Evolutionary conservation across 2,888 invertebrate genomes (phyloP).

Genomic region (Monoplex corrugatus): DNA sequence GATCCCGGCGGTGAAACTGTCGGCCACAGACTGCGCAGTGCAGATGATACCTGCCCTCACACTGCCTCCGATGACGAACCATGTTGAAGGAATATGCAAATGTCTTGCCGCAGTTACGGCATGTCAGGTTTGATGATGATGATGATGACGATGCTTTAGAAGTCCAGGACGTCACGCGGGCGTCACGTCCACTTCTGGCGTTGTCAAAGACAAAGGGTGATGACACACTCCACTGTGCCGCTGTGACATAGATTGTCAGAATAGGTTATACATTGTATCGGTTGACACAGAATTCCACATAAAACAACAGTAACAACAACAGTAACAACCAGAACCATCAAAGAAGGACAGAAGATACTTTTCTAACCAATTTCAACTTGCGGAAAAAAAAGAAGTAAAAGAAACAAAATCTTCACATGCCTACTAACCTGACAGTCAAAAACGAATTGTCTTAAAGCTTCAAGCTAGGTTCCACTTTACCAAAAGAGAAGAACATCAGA

Average conservation of each 20-base stretch:
- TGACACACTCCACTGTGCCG: background rate
- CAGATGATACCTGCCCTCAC: constrained; percentile 49
- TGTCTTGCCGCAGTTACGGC: constrained; percentile 54
- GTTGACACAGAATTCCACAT: no score
- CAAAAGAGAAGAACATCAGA: no score
- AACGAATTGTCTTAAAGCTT: no score
- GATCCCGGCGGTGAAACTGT: constrained; percentile 46
- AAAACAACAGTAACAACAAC: no score
- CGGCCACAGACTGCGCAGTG: constrained; percentile 51
- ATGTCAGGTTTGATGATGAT: constrained; percentile 19
- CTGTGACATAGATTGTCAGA: background rate
- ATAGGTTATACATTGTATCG: background rate
- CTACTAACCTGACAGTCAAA: no score
- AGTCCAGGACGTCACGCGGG: background rate
- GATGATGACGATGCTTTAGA: background rate
- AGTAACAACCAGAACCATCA: no score
- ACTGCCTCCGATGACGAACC: constrained; percentile 52
- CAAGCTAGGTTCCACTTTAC: no score
- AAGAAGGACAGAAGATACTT: no score
- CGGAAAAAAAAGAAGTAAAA: no score
- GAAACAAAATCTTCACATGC: no score
- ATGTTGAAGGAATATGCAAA: constrained; percentile 55
- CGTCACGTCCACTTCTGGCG: background rate
- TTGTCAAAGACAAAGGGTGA: background rate
- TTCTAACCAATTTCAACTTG: no score